Percentiles rank a stretch among this genome's conserved stretches.
Evolutionary conservation across 2,888 invertebrate species (phyloP).

Genomic region (Lampropteryx suffumata): DNA sequence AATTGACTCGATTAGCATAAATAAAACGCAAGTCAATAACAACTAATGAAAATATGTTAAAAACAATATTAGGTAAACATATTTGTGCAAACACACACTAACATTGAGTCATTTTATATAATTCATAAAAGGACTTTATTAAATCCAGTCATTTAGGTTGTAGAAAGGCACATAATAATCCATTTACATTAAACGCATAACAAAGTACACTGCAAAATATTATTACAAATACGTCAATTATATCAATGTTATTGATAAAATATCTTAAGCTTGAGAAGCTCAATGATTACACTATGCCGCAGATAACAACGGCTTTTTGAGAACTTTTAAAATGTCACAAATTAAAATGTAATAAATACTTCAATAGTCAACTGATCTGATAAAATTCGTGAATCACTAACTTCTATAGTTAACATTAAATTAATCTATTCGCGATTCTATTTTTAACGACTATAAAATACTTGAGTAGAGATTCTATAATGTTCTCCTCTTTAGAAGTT

Average conservation of each 20-base stretch:
- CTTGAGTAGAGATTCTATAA: slow-evolving; percentile 52
- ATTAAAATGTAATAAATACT: slow-evolving; percentile 10
- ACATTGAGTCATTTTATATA: slow-evolving; percentile 61
- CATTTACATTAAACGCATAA: slow-evolving; percentile 69
- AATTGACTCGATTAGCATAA: slow-evolving; percentile 68
- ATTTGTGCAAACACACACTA: slow-evolving; percentile 77
- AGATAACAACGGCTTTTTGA: slow-evolving; percentile 12
- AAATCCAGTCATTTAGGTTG: slow-evolving; percentile 74
- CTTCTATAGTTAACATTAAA: slow-evolving; percentile 12
- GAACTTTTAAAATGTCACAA: slow-evolving; percentile 1
- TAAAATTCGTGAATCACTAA: slow-evolving; percentile 18
- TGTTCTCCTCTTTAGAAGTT: slow-evolving; percentile 46
- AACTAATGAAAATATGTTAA: slow-evolving; percentile 60
- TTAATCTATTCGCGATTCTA: slow-evolving; percentile 22
- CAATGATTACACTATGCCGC: slow-evolving; percentile 22
- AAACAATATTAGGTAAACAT: slow-evolving; percentile 64
- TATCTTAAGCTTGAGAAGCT: slow-evolving; percentile 35
- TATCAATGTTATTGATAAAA: slow-evolving; percentile 25
- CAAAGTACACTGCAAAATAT: slow-evolving; percentile 59
- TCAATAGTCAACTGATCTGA: slow-evolving; percentile 7
- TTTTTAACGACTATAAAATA: slow-evolving; percentile 33
- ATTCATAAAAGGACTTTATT: slow-evolving; percentile 65
- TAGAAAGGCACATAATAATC: slow-evolving; percentile 79
- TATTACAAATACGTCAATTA: slow-evolving; percentile 38
- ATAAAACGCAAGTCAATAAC: slow-evolving; percentile 61